Conservation (phyloP, 2,888 invertebrate genomes). For the Mayetiola destructor region DNA sequence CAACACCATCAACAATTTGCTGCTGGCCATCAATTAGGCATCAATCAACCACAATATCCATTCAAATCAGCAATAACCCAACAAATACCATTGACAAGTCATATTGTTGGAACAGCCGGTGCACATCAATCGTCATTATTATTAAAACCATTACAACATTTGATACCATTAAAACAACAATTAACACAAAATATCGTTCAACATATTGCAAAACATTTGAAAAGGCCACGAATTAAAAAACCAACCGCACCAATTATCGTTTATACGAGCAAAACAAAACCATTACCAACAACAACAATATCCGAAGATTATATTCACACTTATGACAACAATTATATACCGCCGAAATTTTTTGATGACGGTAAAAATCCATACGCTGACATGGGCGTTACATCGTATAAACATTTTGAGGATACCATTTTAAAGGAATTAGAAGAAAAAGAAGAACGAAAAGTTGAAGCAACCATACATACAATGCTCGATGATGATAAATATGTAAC, state of each 20-base stretch:
- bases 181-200: not conserved
- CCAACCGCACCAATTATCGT: constrained; percentile 1
- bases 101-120: too few species aligned
- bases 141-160: not conserved
- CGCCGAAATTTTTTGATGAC: not conserved
- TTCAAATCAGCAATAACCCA: not conserved
- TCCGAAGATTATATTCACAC: constrained; percentile 9
- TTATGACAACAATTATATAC: not conserved
- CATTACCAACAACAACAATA: not conserved
- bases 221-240: constrained; percentile 5
- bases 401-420: constrained; percentile 17
- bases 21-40: too few species aligned
- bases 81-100: not conserved
- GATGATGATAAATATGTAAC: not conserved
- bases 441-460: constrained; percentile 17
- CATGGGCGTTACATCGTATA: constrained; percentile 15
- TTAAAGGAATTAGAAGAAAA: constrained; percentile 16
- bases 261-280: not conserved
- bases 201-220: constrained; percentile 1
- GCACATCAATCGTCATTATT: not conserved
- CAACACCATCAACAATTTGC: not conserved
- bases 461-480: constrained; percentile 16
- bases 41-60: too few species aligned
- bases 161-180: not conserved
- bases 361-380: constrained; percentile 5